These are phyloP conservation scores for Erethizon dorsatum DNA, from an alignment of 2,797 vertebrate species.

Conservation along the genomic window DNA sequence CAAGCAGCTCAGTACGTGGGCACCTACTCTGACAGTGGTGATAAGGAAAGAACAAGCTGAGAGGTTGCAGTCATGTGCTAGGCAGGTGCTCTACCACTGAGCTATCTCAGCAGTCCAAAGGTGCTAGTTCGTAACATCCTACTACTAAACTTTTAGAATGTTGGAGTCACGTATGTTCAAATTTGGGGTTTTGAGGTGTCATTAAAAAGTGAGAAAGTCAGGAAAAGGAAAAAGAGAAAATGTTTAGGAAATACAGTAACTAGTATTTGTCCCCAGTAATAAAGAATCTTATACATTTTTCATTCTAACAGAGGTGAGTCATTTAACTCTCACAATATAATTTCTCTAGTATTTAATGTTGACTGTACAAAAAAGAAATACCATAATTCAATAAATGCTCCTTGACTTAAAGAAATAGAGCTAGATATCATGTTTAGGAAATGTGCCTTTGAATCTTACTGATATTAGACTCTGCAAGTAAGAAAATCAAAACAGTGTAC, in stretches of 20 bases:
- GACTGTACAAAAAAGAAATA: conserved; percentile 13
- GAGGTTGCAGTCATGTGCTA: too few relatives aligned
- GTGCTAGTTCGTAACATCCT: background rate
- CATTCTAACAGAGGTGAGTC: background rate
- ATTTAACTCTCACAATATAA: background rate
- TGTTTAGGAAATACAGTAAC: background rate
- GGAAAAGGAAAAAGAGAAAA: background rate
- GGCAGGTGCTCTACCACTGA: too few relatives aligned
- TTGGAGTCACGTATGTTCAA: background rate
- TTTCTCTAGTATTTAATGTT: background rate
- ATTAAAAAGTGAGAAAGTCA: background rate
- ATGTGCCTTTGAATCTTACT: background rate
- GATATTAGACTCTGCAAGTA: background rate
- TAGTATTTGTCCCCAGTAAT: background rate
- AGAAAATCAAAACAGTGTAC: background rate
- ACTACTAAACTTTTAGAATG: background rate
- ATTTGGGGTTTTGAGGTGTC: background rate
- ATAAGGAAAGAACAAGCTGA: background rate
- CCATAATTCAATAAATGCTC: background rate
- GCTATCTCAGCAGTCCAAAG: too few relatives aligned
- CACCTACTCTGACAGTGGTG: background rate
- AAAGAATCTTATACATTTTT: background rate
- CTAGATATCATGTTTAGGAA: background rate
- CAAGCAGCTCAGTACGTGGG: background rate
- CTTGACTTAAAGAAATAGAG: background rate